Percentiles rank a stretch among this genome's conserved stretches.
These are phyloP conservation scores for Aspidiotus rigidus DNA, from an alignment of 2,888 invertebrate species.

Conservation along the genomic window DNA sequence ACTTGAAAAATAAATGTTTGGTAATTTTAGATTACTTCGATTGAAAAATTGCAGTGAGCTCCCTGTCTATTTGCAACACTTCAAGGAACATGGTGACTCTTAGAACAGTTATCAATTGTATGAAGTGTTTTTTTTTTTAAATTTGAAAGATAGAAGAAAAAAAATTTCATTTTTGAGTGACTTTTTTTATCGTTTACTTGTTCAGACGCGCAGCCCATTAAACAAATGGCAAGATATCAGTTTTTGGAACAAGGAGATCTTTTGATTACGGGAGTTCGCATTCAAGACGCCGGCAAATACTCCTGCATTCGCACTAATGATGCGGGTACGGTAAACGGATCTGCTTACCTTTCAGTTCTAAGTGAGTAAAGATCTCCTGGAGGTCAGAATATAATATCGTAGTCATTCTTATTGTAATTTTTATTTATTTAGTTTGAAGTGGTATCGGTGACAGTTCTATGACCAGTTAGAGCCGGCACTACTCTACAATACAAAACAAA, in stretches of 20 bases:
- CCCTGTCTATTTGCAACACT: too few relatives aligned
- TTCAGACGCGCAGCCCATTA: constrained; percentile 53
- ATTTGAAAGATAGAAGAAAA: too few relatives aligned
- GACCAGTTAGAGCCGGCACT: too few relatives aligned
- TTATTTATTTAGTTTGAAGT: background rate
- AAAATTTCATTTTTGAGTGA: background rate
- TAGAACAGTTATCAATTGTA: too few relatives aligned
- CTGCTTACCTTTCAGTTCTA: constrained; percentile 71
- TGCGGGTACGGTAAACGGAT: constrained; percentile 74
- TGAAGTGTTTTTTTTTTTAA: too few relatives aligned
- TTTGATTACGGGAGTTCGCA: constrained; percentile 73
- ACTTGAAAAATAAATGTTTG: too few relatives aligned
- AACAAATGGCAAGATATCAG: constrained; percentile 68
- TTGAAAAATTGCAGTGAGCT: too few relatives aligned
- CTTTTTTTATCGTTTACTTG: constrained; percentile 33
- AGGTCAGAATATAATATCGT: too few relatives aligned
- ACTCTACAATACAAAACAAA: too few relatives aligned
- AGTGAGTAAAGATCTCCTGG: constrained; percentile 50
- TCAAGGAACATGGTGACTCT: too few relatives aligned
- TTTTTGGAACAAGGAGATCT: constrained; percentile 78
- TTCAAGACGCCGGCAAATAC: constrained; percentile 78
- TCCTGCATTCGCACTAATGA: constrained; percentile 81
- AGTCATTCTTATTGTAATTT: background rate
- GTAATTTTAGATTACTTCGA: too few relatives aligned
- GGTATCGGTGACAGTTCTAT: too few relatives aligned